A percentile compares a stretch with the other conserved stretches of the same genome.
Evolutionary conservation across 1,140 invertebrate species (phyloP).

Genomic region (Diachasmimorpha longicaudata): DNA sequence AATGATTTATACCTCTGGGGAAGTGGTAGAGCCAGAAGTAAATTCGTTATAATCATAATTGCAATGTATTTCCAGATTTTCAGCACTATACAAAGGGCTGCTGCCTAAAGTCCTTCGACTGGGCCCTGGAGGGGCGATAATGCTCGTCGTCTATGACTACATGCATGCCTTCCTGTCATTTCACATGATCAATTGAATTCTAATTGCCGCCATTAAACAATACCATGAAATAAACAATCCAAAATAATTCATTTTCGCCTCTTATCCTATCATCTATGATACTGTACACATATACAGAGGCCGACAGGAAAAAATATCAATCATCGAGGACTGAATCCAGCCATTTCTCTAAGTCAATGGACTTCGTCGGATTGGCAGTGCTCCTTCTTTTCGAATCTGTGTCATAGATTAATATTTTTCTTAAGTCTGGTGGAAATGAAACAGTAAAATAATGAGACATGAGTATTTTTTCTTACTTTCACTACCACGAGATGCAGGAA

Average conservation of each 20-base stretch:
- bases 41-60: no score
- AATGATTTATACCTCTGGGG: no score
- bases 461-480: slow-evolving; percentile 32
- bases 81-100: slow-evolving; percentile 89
- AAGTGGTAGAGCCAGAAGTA: no score
- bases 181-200: slow-evolving; percentile 7
- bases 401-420: slow-evolving; percentile 20
- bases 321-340: slow-evolving; percentile 52
- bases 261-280: no score
- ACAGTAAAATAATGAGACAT: neutral
- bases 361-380: slow-evolving; percentile 35
- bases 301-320: slow-evolving; percentile 18
- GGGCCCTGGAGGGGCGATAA: slow-evolving; percentile 90
- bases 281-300: no score
- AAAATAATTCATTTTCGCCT: neutral
- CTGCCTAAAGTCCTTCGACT: slow-evolving; percentile 88
- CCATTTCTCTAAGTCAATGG: slow-evolving; percentile 55
- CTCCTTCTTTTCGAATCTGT: slow-evolving; percentile 37
- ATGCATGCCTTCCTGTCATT: slow-evolving; percentile 70
- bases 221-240: neutral
- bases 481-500: neutral
- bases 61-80: slow-evolving; percentile 66
- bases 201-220: neutral
- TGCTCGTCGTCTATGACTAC: slow-evolving; percentile 87
- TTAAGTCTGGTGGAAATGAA: neutral